These are phyloP conservation scores for Porites evermanni DNA, from an alignment of 92 coral and sea anemone genomes.

Conservation along the genomic window DNA sequence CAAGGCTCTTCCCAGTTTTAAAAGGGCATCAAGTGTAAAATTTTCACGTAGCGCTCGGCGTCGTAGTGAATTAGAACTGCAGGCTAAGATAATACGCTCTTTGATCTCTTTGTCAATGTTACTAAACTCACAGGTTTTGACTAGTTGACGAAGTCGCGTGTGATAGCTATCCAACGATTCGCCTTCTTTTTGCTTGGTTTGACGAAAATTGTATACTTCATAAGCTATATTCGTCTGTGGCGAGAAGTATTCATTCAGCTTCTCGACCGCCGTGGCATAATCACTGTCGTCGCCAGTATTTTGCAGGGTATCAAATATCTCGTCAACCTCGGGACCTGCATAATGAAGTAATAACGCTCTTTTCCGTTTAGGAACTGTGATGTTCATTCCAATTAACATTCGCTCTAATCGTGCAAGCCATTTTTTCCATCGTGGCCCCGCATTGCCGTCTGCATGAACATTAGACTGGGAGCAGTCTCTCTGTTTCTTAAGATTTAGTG, in stretches of 20 bases:
- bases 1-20: neutral
- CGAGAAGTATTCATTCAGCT: conserved; percentile 59
- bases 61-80: neutral
- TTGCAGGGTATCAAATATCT: no score
- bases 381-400: neutral
- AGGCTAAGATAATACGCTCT: conserved; percentile 2
- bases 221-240: conserved; percentile 63
- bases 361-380: no score
- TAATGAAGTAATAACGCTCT: no score
- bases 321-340: no score
- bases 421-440: no score
- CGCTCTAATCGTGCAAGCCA: no score
- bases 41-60: conserved; percentile 64
- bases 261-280: conserved; percentile 59
- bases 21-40: conserved; percentile 27
- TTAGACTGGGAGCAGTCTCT: no score
- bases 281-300: conserved; percentile 50
- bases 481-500: no score
- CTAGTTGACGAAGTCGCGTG: conserved; percentile 64
- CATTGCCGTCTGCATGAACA: no score
- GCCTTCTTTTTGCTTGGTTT: conserved; percentile 68
- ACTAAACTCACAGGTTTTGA: conserved; percentile 57
- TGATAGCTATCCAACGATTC: conserved; percentile 74
- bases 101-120: conserved; percentile 60
- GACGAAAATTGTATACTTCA: conserved; percentile 73